phyloP scores from a whole-genome alignment of 2,888 invertebrate genomes.

The Microplitis deprimator region DNA sequence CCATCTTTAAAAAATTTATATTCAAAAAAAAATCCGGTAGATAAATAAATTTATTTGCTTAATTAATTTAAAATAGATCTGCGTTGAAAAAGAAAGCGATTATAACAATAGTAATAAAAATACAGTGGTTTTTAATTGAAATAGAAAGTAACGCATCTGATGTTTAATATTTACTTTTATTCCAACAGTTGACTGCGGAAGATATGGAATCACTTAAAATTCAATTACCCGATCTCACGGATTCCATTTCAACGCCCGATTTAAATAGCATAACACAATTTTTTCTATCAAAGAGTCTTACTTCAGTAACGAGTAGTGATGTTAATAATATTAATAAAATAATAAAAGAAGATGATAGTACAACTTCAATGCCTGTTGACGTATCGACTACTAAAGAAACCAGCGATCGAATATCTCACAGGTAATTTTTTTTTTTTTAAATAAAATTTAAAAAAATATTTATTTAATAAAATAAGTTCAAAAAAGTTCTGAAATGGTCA shows the following conservation, averaged over 20 bases:
- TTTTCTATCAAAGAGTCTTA: conserved; percentile 75
- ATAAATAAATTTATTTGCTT: too few species aligned
- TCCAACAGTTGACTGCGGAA: conserved; percentile 67
- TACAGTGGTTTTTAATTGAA: background rate
- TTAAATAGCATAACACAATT: conserved; percentile 81
- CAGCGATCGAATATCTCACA: conserved; percentile 60
- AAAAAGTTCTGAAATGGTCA: background rate
- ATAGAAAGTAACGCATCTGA: background rate
- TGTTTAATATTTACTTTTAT: conserved; percentile 3
- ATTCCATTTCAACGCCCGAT: conserved; percentile 79
- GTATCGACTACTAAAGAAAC: conserved; percentile 55
- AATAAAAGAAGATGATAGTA: conserved; percentile 46
- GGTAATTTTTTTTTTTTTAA: conserved; percentile 53
- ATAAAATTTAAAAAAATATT: conserved; percentile 17
- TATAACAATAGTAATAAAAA: background rate
- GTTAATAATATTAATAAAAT: conserved; percentile 62
- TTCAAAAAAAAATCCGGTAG: too few species aligned
- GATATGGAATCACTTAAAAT: conserved; percentile 78
- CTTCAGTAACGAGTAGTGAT: conserved; percentile 59
- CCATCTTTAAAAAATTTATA: too few species aligned
- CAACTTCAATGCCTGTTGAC: conserved; percentile 58
- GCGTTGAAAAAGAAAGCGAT: too few species aligned
- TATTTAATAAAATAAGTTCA: background rate
- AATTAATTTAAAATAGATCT: background rate
- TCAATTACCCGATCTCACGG: conserved; percentile 79